A percentile compares a stretch with the other conserved stretches of the same genome.
Evolutionary conservation across 2,888 invertebrate species (phyloP).

Genomic region (Noctua pronuba): DNA sequence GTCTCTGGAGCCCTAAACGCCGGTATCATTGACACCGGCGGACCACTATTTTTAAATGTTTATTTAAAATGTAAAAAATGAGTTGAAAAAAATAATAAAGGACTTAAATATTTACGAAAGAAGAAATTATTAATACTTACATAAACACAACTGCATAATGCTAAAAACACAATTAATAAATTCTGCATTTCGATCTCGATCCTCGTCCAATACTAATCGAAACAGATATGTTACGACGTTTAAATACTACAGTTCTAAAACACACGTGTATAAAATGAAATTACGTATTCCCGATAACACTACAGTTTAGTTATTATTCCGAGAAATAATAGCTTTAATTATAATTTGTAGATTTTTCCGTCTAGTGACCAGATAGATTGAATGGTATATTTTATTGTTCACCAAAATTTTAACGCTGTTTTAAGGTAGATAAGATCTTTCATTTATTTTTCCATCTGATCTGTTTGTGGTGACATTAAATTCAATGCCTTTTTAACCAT

Average conservation of each 20-base stretch:
- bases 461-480: slow-evolving; percentile 1
- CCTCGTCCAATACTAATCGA: slow-evolving; percentile 52
- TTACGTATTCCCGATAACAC: slow-evolving; percentile 49
- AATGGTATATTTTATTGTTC: neutral
- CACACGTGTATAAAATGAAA: slow-evolving; percentile 51
- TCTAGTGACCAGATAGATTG: slow-evolving; percentile 32
- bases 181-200: slow-evolving; percentile 49
- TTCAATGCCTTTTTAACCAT: neutral
- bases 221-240: slow-evolving; percentile 39
- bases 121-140: slow-evolving; percentile 34
- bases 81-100: neutral
- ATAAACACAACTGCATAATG: slow-evolving; percentile 48
- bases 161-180: slow-evolving; percentile 44
- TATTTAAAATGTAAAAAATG: neutral
- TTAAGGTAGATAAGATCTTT: slow-evolving; percentile 15
- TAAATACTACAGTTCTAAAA: slow-evolving; percentile 52
- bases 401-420: neutral
- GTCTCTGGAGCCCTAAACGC: neutral
- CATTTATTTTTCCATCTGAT: slow-evolving; percentile 21
- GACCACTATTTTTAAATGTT: neutral
- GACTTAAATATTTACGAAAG: neutral
- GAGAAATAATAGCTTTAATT: slow-evolving; percentile 45
- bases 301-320: slow-evolving; percentile 34
- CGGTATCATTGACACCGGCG: neutral
- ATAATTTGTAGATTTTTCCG: slow-evolving; percentile 38